These are phyloP conservation scores for Harpagoxenus sublaevis DNA, from an alignment of 2,888 invertebrate genomes.

Conservation along the genomic window DNA sequence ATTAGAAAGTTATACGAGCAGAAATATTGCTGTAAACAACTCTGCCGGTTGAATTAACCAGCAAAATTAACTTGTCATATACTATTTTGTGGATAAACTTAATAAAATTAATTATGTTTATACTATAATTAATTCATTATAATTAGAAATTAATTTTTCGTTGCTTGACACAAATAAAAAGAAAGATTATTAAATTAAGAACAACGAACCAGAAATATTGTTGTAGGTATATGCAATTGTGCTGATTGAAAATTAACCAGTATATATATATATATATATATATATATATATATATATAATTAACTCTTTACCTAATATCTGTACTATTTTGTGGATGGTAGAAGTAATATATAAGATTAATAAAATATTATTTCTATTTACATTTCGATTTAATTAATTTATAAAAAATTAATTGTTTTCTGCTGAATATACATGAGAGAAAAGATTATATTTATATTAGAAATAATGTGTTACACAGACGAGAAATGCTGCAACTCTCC, in stretches of 20 bases:
- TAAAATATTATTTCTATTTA: background rate
- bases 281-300: too few relatives aligned
- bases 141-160: slow-evolving; percentile 1
- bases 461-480: too few relatives aligned
- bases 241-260: too few relatives aligned
- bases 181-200: background rate
- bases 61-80: background rate
- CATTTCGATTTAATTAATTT: too few relatives aligned
- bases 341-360: background rate
- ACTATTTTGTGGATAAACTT: background rate
- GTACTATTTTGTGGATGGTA: background rate
- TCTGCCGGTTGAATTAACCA: background rate
- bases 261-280: too few relatives aligned
- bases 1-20: background rate
- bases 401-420: too few relatives aligned
- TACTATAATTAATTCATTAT: background rate
- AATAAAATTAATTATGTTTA: background rate
- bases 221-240: too few relatives aligned
- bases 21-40: background rate
- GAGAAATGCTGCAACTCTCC: too few relatives aligned
- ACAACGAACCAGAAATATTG: background rate
- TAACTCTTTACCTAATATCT: too few relatives aligned
- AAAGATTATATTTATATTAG: too few relatives aligned
- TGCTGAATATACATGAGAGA: too few relatives aligned
- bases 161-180: background rate